Conservation (phyloP, 2,888 invertebrate genomes). For the Cataglyphis cursor region DNA sequence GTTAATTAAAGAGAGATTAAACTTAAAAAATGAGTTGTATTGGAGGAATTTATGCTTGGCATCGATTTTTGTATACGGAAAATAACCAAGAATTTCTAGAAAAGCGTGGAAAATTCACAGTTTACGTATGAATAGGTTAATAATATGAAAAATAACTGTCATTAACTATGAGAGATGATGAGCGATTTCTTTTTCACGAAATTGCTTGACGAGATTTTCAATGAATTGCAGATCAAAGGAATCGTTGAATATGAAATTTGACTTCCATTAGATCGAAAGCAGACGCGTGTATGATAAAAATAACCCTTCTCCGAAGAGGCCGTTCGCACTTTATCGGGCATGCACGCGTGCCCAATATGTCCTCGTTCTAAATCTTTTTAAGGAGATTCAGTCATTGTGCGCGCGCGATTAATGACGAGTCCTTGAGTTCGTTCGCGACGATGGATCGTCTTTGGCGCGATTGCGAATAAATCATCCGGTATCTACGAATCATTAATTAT, state of each 20-base stretch:
- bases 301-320: constrained; percentile 34
- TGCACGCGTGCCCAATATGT: constrained; percentile 23
- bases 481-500: not conserved
- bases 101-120: not conserved
- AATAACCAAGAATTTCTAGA: not conserved
- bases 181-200: not conserved
- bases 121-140: not conserved
- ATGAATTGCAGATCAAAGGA: constrained; percentile 12
- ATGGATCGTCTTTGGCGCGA: constrained; percentile 12
- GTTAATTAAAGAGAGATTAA: not conserved
- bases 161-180: not conserved
- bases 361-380: constrained; percentile 68
- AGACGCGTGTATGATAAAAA: constrained; percentile 29
- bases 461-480: not conserved
- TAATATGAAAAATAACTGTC: not conserved
- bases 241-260: constrained; percentile 1
- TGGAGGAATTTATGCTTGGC: not conserved
- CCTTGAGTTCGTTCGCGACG: constrained; percentile 39
- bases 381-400: constrained; percentile 56
- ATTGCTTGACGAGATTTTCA: not conserved
- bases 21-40: not conserved
- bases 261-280: not conserved
- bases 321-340: constrained; percentile 21
- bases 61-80: too few species aligned
- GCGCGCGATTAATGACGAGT: constrained; percentile 15